phyloP scores from a whole-genome alignment of 2,113 vertebrate genomes.

The Cyprinodon brontotheroides region DNA sequence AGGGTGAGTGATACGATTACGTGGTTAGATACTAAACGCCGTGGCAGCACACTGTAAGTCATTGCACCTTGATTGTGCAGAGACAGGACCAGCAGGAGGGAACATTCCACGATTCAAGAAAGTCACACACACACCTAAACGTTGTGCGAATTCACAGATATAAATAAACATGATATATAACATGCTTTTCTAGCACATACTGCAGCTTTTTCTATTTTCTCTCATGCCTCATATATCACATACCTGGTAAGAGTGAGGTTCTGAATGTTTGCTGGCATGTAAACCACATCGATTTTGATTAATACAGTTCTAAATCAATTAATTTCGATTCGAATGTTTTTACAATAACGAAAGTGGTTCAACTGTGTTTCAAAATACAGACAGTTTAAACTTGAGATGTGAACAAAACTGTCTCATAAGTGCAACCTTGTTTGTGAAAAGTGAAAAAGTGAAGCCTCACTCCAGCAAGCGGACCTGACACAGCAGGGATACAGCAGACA shows the following conservation, averaged over 20 bases:
- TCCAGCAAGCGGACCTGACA: too few species aligned
- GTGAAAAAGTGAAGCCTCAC: too few species aligned
- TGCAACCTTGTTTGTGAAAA: too few species aligned
- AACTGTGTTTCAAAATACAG: too few species aligned
- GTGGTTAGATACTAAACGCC: constrained; percentile 70
- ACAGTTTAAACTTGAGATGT: too few species aligned
- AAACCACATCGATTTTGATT: neutral
- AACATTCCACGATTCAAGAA: constrained; percentile 52
- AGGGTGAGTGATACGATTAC: constrained; percentile 68
- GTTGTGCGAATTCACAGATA: constrained; percentile 45
- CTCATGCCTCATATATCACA: constrained; percentile 56
- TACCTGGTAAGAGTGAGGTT: constrained; percentile 30
- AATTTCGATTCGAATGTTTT: too few species aligned
- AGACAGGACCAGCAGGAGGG: constrained; percentile 39
- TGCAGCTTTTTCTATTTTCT: constrained; percentile 43
- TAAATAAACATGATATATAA: constrained; percentile 45
- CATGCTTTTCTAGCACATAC: constrained; percentile 48
- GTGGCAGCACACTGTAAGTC: constrained; percentile 69
- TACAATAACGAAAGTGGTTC: too few species aligned
- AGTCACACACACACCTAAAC: constrained; percentile 27
- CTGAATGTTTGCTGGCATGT: constrained; percentile 45
- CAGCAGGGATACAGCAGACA: too few species aligned
- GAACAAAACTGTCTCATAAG: too few species aligned
- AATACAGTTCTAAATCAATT: too few species aligned
- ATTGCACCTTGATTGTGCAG: constrained; percentile 69